phyloP scores from a whole-genome alignment of 2,113 vertebrate species.

The Eurystomus gularis region DNA sequence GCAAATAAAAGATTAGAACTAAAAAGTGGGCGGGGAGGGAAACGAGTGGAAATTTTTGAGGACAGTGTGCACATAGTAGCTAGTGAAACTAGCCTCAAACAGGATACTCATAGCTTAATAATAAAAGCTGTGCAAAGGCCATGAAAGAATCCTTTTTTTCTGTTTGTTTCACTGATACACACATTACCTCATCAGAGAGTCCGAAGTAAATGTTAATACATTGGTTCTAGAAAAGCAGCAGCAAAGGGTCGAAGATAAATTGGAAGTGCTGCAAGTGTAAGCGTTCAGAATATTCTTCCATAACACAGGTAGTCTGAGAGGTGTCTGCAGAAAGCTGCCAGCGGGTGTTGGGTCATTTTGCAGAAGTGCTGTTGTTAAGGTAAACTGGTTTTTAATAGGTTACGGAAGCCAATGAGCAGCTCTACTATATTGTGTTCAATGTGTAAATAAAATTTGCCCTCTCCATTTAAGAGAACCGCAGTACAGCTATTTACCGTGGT shows the following conservation, averaged over 20 bases:
- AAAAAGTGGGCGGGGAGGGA: conserved; percentile 74
- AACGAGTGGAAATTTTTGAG: conserved; percentile 73
- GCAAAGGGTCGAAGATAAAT: conserved; percentile 24
- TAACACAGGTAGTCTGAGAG: background rate
- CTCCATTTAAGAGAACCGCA: conserved; percentile 53
- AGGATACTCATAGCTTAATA: conserved; percentile 81
- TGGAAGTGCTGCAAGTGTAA: conserved; percentile 9
- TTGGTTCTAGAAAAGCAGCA: conserved; percentile 56
- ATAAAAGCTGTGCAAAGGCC: conserved; percentile 81
- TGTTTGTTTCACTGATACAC: conserved; percentile 81
- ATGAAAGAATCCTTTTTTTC: conserved; percentile 79
- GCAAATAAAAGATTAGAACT: conserved; percentile 80
- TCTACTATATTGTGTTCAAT: conserved; percentile 45
- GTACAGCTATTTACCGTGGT: conserved; percentile 60
- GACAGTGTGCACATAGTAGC: conserved; percentile 79
- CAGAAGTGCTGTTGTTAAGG: conserved; percentile 62
- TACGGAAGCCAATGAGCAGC: conserved; percentile 44
- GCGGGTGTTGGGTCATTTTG: conserved; percentile 19
- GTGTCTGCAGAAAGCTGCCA: conserved; percentile 48
- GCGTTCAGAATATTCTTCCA: conserved; percentile 55
- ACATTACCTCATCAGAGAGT: conserved; percentile 83
- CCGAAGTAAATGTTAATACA: conserved; percentile 57
- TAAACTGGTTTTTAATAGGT: conserved; percentile 61
- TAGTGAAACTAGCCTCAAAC: conserved; percentile 81
- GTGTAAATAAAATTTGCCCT: conserved; percentile 78